These are phyloP conservation scores for Macrosoma leucophasiata DNA, from an alignment of 2,888 invertebrate genomes.

Conservation along the genomic window DNA sequence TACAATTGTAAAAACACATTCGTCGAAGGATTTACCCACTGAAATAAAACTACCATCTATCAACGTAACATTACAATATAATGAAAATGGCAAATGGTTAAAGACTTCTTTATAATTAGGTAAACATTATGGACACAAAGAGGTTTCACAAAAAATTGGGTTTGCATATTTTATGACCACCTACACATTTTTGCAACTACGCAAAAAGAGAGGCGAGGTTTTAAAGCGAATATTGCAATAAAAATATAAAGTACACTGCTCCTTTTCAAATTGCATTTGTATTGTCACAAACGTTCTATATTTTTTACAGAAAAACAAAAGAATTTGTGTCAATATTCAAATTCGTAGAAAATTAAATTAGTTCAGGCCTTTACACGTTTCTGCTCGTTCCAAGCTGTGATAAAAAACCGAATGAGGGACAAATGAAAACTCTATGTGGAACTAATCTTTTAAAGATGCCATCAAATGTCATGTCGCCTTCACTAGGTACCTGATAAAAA, in stretches of 20 bases:
- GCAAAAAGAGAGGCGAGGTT: constrained; percentile 36
- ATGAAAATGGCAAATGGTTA: too few species aligned
- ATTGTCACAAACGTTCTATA: constrained; percentile 35
- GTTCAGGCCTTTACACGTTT: too few species aligned
- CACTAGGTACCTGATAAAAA: too few species aligned
- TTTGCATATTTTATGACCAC: constrained; percentile 34
- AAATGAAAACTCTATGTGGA: too few species aligned
- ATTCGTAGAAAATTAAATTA: constrained; percentile 67
- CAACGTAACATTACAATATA: too few species aligned
- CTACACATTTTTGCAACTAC: constrained; percentile 40
- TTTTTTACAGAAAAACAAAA: constrained; percentile 44
- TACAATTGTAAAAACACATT: too few species aligned
- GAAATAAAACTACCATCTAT: too few species aligned
- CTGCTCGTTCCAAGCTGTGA: too few species aligned
- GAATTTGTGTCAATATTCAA: constrained; percentile 52
- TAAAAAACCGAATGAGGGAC: too few species aligned
- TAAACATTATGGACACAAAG: constrained; percentile 29
- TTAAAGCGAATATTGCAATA: constrained; percentile 36
- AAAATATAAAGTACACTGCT: constrained; percentile 32
- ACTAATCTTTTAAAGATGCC: too few species aligned
- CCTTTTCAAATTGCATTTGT: constrained; percentile 34
- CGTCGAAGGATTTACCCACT: too few species aligned
- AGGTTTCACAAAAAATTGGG: constrained; percentile 39
- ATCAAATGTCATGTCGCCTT: too few species aligned
- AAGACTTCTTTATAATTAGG: constrained; percentile 39